Base-by-base conservation (phyloP, 2,888 invertebrate genomes). In the Plagodis pulveraria region DNA sequence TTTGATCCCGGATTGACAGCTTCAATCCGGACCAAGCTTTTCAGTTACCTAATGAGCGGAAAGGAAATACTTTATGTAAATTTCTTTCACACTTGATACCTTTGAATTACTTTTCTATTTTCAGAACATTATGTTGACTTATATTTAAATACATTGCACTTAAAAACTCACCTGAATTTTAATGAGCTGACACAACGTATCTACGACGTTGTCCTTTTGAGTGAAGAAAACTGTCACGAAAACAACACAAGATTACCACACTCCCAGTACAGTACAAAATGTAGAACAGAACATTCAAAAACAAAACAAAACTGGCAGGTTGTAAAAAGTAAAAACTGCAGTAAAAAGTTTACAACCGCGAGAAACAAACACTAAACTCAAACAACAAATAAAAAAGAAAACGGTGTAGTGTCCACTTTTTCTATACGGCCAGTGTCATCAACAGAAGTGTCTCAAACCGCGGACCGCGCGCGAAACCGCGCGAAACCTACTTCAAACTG, bases 401-500 rank as follows among this genome's bases (percentile, higher is more conserved):
- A 49, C 22, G 41, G 2, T 6, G 34, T 46, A 52, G 34, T 46
- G 35, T 43, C 42, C 48, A 50, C 47, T 51, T 12, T 22, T 41
- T 58, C 11, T 45, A n/a, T 40, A 41, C 50, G 11, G 50, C 53
- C 50, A 42, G 53, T 50, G 33, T 40, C 22, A 41, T 12, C 9
- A n/a, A 42, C 51, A n/a, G 43, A 55, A 53, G 46, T 36, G 38
- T 48, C 54, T 43, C 42, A 11, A 50, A 50, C 46, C 36, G 38
- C 43, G 36, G 35, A 52, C 51, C 44, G 55, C 48, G 48, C 56
- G 59, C 55, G 46, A 59, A 50, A 50, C 22, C 22, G 22, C 59
- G 54, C 44, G 60, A 61, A 56, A 58, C 44, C 11, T 49, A 49
- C 54, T 53, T 46, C 55, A 51, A 50, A 45, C 55, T 46, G 5